Evolutionary conservation across 2,113 vertebrate genomes (phyloP).

Genomic region (Nothoprocta pentlandii): DNA sequence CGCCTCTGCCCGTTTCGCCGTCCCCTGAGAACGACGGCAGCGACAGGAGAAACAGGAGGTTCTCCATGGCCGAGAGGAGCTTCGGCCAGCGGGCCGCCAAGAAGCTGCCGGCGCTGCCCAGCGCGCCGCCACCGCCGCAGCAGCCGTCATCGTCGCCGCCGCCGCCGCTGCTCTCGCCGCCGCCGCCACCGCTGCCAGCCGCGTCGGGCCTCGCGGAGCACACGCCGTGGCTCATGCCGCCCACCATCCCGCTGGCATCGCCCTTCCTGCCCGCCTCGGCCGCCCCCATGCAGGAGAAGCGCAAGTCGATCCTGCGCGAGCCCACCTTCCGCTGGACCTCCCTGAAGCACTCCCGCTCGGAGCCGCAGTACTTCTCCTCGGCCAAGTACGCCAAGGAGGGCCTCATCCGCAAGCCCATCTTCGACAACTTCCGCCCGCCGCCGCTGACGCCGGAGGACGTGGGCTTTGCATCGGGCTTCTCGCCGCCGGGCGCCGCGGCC

Average conservation of each 20-base stretch:
- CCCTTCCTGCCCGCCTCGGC: slow-evolving; percentile 86
- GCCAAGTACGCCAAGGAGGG: slow-evolving; percentile 99
- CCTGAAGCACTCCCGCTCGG: slow-evolving; percentile 87
- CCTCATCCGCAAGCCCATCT: slow-evolving; percentile 96
- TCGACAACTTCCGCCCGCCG: slow-evolving; percentile 96
- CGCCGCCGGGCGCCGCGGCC: slow-evolving; percentile 74
- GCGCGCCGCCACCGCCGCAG: slow-evolving; percentile 82
- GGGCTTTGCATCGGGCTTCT: slow-evolving; percentile 86
- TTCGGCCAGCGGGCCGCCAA: slow-evolving; percentile 86
- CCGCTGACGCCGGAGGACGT: slow-evolving; percentile 96
- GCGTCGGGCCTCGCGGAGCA: slow-evolving; percentile 87
- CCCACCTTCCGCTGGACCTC: slow-evolving; percentile 97
- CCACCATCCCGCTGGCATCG: slow-evolving; percentile 85
- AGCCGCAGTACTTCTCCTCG: slow-evolving; percentile 95
- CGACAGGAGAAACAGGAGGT: slow-evolving; percentile 84
- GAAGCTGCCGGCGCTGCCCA: slow-evolving; percentile 84
- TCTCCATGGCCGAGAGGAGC: slow-evolving; percentile 78
- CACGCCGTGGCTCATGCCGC: slow-evolving; percentile 93
- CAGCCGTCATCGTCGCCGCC: slow-evolving; percentile 93
- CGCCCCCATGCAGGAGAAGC: slow-evolving; percentile 89
- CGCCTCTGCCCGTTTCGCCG: slow-evolving; percentile 83
- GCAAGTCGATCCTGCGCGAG: slow-evolving; percentile 93
- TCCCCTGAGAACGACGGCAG: slow-evolving; percentile 78
- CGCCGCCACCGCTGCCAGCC: slow-evolving; percentile 84
- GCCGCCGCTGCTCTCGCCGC: slow-evolving; percentile 85